Conservation (phyloP, 2,888 invertebrate species). For the Dinocampus coccinellae region DNA sequence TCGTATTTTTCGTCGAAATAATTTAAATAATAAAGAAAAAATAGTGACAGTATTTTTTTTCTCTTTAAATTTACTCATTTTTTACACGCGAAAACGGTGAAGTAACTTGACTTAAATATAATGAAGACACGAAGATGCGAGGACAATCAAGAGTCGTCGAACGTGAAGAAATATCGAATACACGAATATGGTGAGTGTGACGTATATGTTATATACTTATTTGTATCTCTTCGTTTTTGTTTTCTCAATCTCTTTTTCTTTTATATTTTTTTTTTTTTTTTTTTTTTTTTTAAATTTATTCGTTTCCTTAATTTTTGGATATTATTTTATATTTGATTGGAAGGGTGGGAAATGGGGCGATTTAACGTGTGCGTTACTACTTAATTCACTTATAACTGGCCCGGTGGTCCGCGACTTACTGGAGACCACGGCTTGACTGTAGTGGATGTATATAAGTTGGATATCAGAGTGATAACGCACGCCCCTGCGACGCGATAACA, state of each 20-base stretch:
- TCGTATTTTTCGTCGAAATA: too few species aligned
- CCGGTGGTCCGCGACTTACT: constrained; percentile 62
- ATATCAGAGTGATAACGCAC: constrained; percentile 64
- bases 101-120: constrained; percentile 5
- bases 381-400: constrained; percentile 49
- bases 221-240: constrained; percentile 3
- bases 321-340: too few species aligned
- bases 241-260: neutral
- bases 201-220: too few species aligned
- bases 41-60: too few species aligned
- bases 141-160: constrained; percentile 40
- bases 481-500: constrained; percentile 57
- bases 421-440: constrained; percentile 56
- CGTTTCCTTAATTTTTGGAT: neutral
- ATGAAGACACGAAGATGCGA: constrained; percentile 54
- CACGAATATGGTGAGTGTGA: constrained; percentile 55
- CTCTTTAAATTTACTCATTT: too few species aligned
- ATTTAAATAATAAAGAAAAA: too few species aligned
- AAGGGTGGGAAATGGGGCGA: neutral
- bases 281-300: constrained; percentile 7
- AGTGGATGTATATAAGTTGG: constrained; percentile 62
- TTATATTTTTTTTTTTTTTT: neutral
- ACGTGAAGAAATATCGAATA: constrained; percentile 46
- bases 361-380: constrained; percentile 27
- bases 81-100: too few species aligned